Base-by-base conservation (phyloP, 2,888 invertebrate species). In the Leistus spinibarbis region DNA sequence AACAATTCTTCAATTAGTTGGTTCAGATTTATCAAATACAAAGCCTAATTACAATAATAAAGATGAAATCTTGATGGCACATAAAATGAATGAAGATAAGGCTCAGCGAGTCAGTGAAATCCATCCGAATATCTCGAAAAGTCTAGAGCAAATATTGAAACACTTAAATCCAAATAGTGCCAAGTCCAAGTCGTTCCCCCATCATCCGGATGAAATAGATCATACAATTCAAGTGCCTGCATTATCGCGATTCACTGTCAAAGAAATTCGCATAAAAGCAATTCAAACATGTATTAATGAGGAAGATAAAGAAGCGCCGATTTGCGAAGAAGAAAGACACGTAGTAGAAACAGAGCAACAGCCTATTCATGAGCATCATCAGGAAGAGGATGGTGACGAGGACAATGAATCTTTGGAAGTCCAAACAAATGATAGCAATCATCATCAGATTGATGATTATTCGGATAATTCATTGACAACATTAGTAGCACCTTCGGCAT, bases 1-100 rank as follows among this genome's bases (percentile, higher is more conserved):
- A 84, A 90, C 90, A 1, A 87, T 89, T 63, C 82, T 90, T 54
- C 85, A 89, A 79, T 80, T 89, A 69, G 88, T 87, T 4, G 84
- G 86, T 71, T 62, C 80, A 54, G 82, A 73, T 40, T 9, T 73
- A 22, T 17, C 57, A n/a, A 20, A 4, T 3, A 57, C 9, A 57
- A 57, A 57, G 16, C 7, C 57, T 40, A n/a, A n/a, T n/a, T n/a
- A n/a, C n/a, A n/a, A n/a, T n/a, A n/a, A n/a, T n/a, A n/a, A n/a
- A n/a, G n/a, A n/a, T n/a, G n/a, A n/a, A n/a, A n/a, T n/a, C n/a
- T n/a, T n/a, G n/a, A n/a, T n/a, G n/a, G n/a, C n/a, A n/a, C n/a
- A n/a, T n/a, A n/a, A n/a, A n/a, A n/a, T n/a, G n/a, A 40, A 40
- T 40, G 40, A 40, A 40, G 40, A 1, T 5, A 40, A 40, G 40